Evolutionary conservation across 1,140 invertebrate genomes (phyloP).

Genomic region (Plectus sambesii): DNA sequence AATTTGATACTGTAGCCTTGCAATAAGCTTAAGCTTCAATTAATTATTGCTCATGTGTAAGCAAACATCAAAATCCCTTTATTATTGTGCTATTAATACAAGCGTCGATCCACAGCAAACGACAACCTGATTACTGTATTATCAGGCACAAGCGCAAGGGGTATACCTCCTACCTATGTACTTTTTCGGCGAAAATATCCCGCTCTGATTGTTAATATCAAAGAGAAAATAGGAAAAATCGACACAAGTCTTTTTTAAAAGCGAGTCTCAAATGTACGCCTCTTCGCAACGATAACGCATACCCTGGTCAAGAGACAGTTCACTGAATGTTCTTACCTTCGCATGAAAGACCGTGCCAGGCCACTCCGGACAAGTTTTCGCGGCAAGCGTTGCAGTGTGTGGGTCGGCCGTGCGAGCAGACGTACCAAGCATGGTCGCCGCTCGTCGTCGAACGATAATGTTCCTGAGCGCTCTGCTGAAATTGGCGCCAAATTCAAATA

Average conservation of each 20-base stretch:
- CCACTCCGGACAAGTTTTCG: slow-evolving; percentile 78
- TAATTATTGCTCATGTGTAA: no score
- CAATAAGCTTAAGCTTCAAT: no score
- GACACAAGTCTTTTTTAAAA: not conserved
- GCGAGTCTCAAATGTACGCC: no score
- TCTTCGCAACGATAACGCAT: slow-evolving; percentile 1
- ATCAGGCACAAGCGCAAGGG: no score
- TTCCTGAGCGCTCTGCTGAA: no score
- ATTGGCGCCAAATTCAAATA: no score
- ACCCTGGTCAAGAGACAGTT: not conserved
- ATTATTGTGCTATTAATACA: no score
- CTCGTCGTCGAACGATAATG: no score
- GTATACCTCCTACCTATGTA: not conserved
- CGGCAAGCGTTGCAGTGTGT: slow-evolving; percentile 92
- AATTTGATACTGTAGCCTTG: no score
- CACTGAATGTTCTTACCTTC: slow-evolving; percentile 53
- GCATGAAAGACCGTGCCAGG: slow-evolving; percentile 82
- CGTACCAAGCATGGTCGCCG: slow-evolving; percentile 81
- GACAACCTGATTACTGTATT: no score
- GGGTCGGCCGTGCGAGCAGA: slow-evolving; percentile 79
- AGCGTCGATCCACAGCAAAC: no score
- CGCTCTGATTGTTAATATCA: slow-evolving; percentile 5
- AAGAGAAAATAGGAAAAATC: slow-evolving; percentile 9
- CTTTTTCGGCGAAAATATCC: not conserved
- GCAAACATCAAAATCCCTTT: no score